Base-by-base conservation (phyloP, 2,888 invertebrate genomes). In the Ypsolopha scabrella region DNA sequence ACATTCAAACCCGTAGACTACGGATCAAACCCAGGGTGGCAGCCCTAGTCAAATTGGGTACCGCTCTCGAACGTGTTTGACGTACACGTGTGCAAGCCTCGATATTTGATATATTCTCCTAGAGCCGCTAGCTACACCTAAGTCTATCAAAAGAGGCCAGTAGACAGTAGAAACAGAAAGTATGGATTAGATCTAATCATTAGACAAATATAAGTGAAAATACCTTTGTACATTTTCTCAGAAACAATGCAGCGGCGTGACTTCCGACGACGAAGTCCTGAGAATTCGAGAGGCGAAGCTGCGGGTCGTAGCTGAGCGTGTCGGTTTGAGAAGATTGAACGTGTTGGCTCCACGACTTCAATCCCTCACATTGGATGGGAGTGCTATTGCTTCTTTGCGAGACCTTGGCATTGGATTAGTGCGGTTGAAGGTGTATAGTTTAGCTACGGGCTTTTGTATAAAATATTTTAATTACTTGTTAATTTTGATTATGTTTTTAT, bases 381-480 rank as follows among this genome's bases (percentile, higher is more conserved):
- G 92, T 58, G 88, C 89, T 7, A 70, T 93, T 1, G 80, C 87
- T 6, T 91, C 92, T 0, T 67, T 93, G 46, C 80, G 93, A 52
- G 93, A 93, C 63, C 82, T 93, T 14, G 93, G 93, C 14, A 90
- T 88, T 57, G 90, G 90, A 33, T 75, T 93, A 54, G 79, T 82
- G 49, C 88, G 87, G 64, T 70, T 91, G 36, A 88, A 87, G 72
- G 87, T 89, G 63, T 52, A 50, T 45, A 52, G 34, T 35, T 8
- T 13, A n/a, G 10, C 34, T 45, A 24, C 7, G 1, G n/a, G 13
- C 9, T 6, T 39, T 14, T n/a, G 3, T n/a, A 41, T 9, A 13
- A 48, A 7, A 14, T 14, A 33, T 14, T 38, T 2, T 14, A 9
- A 7, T n/a, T 7, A 36, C 45, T 1, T 6, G n/a, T 11, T 49